These are phyloP conservation scores for Machimus rusticus DNA, from an alignment of 2,888 invertebrate species.

Conservation along the genomic window DNA sequence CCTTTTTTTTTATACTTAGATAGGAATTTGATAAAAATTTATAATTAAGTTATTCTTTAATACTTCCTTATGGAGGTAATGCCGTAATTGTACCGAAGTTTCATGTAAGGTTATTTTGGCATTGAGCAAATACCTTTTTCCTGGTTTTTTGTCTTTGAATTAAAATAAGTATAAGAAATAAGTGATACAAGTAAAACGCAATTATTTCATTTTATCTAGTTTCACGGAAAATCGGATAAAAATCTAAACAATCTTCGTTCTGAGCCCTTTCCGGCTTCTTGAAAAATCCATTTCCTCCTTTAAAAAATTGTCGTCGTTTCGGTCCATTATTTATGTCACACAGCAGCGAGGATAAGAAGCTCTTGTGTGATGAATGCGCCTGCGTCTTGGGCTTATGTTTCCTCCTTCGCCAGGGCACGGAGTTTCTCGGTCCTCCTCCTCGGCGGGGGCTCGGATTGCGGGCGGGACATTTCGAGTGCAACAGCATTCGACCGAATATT, in stretches of 20 bases:
- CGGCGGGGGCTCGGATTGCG: not conserved
- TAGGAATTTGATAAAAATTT: too few species aligned
- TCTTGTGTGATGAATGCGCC: conserved; percentile 17
- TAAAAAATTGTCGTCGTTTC: not conserved
- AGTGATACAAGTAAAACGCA: not conserved
- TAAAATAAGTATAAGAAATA: not conserved
- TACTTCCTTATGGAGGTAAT: too few species aligned
- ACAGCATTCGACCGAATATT: conserved; percentile 14
- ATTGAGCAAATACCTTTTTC: too few species aligned
- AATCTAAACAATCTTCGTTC: not conserved
- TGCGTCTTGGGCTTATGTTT: not conserved
- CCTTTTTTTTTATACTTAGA: too few species aligned
- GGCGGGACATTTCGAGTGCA: not conserved
- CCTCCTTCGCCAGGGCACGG: not conserved
- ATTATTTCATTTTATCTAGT: not conserved
- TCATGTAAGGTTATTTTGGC: too few species aligned
- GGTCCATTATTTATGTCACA: not conserved
- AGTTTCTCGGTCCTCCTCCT: not conserved
- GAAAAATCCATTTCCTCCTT: not conserved
- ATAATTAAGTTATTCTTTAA: too few species aligned
- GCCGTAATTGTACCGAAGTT: too few species aligned
- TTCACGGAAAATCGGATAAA: not conserved
- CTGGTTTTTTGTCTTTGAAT: too few species aligned
- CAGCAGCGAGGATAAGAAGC: not conserved
- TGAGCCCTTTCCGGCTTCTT: not conserved